Evolutionary conservation across 2,113 vertebrate genomes (phyloP).

Genomic region (Propithecus coquereli): DNA sequence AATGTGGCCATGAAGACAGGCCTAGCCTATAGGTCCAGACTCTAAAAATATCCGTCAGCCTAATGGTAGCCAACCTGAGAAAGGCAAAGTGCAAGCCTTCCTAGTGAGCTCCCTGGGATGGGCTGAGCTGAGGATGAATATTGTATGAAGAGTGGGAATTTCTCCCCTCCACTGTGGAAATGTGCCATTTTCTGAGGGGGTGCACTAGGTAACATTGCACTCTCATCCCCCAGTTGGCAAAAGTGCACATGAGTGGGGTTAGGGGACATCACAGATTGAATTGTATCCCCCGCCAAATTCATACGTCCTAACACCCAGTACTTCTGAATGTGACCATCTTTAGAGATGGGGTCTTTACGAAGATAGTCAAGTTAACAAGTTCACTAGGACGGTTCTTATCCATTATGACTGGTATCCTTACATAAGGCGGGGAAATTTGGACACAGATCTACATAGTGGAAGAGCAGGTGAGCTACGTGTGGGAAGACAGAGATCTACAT

Average conservation of each 20-base stretch:
- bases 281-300: background rate
- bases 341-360: background rate
- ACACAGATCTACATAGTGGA: background rate
- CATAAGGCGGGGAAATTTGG: background rate
- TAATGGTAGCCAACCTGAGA: background rate
- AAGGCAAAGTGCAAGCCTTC: background rate
- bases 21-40: background rate
- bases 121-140: background rate
- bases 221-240: background rate
- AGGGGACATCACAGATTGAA: background rate
- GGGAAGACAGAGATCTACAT: background rate
- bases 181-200: background rate
- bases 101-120: background rate
- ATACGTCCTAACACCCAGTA: background rate
- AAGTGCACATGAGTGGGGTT: background rate
- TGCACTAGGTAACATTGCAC: background rate
- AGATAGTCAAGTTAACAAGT: background rate
- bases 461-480: background rate
- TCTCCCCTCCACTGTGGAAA: background rate
- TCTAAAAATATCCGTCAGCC: background rate
- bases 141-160: no score
- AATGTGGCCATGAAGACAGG: background rate
- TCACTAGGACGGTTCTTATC: background rate
- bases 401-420: background rate
- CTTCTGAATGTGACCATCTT: background rate